phyloP scores from a whole-genome alignment of 2,888 invertebrate species.

The Parnassius apollo region DNA sequence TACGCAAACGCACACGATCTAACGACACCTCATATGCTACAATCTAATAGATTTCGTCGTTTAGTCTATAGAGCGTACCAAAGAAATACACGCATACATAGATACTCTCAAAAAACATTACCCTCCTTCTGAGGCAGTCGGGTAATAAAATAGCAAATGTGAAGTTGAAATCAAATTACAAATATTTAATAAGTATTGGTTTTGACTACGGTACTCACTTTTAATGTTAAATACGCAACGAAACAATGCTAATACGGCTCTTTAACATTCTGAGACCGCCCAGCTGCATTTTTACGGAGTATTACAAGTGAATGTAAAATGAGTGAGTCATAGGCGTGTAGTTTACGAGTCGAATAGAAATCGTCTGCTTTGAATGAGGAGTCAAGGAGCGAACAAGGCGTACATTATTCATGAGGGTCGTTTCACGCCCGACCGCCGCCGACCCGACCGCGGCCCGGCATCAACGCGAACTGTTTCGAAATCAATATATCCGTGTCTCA shows the following conservation, averaged over 20 bases:
- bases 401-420: constrained; percentile 77
- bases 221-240: constrained; percentile 42
- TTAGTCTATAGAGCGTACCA: too few species aligned
- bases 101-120: too few species aligned
- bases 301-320: constrained; percentile 75
- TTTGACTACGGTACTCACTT: constrained; percentile 12
- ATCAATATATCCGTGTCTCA: constrained; percentile 80
- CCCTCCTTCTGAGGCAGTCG: too few species aligned
- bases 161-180: background rate
- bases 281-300: constrained; percentile 74
- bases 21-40: too few species aligned
- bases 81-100: too few species aligned
- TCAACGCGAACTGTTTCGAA: constrained; percentile 66
- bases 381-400: constrained; percentile 73
- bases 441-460: constrained; percentile 38
- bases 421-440: constrained; percentile 60
- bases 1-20: too few species aligned
- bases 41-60: too few species aligned
- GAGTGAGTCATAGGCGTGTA: constrained; percentile 77
- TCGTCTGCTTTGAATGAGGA: constrained; percentile 78
- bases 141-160: too few species aligned
- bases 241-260: constrained; percentile 50
- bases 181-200: constrained; percentile 1
- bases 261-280: constrained; percentile 67
- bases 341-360: constrained; percentile 78